Base-by-base conservation (phyloP, 2,113 vertebrate genomes). In the Ornithorhynchus anatinus region DNA sequence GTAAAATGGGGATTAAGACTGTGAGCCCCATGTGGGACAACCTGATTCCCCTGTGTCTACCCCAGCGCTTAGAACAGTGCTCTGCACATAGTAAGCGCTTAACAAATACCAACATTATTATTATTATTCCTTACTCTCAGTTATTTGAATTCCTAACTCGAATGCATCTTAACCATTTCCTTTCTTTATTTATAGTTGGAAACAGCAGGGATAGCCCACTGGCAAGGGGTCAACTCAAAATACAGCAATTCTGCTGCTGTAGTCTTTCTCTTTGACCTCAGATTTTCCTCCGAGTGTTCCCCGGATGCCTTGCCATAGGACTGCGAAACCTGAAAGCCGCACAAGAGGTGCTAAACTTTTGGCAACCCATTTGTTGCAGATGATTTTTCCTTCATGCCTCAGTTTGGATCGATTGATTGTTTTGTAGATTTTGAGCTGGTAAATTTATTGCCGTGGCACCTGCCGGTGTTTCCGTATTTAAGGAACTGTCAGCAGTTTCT, bases 371-470 rank as follows among this genome's bases (percentile, higher is more conserved):
- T 86, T 86, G 59, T 73, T 85, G 85, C 72, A 73, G 64, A 86
- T 78, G 89, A 75, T 74, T 86, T 80, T 82, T 86, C 61, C 84
- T 84, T 73, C 83, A 56, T 43, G 69, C 44, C 44, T 68, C 72
- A 40, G 88, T 92, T 86, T 88, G 76, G 85, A 89, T 91, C 85
- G 77, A 80, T 81, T 76, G 84, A 90, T 92, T 91, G 86, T 93
- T 91, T 77, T 85, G 81, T 79, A 51, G 67, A 84, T 85, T 86
- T 70, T 83, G 84, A 61, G 53, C 57, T 57, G 81, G 70, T 73
- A 84, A 85, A 86, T 90, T 64, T 74, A 87, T 85, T 87, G 88
- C 84, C 76, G 59, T 84, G 74, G 65, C 69, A 81, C 72, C 77
- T 84, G 84, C 52, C 81, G 89, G 45, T 89, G 78, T 81, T 87